These are phyloP conservation scores for Prionailurus bengalensis DNA, from an alignment of 2,113 vertebrate species.

Conservation along the genomic window DNA sequence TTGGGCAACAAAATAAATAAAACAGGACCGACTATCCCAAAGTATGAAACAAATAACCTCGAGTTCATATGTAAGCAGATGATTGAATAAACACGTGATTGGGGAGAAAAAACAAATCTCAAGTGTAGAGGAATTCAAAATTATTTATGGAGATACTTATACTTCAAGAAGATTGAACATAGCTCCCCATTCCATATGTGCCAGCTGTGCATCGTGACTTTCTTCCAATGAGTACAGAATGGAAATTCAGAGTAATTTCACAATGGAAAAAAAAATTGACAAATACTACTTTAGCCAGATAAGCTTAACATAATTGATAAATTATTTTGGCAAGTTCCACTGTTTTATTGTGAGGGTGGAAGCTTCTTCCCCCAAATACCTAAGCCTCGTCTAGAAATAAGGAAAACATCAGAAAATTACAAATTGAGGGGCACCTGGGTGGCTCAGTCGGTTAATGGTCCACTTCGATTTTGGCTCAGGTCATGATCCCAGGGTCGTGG, in stretches of 20 bases:
- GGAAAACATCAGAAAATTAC: neutral
- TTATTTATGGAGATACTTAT: neutral
- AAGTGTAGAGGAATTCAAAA: neutral
- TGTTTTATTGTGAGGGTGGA: neutral
- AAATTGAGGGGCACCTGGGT: neutral
- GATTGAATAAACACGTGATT: neutral
- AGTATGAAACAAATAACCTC: neutral
- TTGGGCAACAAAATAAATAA: neutral
- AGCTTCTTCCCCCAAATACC: neutral
- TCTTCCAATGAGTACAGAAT: neutral
- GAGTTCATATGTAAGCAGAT: neutral
- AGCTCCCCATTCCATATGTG: neutral
- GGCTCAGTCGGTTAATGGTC: too few species aligned
- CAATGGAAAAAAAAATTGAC: neutral
- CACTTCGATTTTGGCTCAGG: too few species aligned
- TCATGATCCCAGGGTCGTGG: too few species aligned
- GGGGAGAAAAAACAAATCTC: neutral
- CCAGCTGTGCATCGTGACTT: neutral
- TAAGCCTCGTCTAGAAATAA: neutral
- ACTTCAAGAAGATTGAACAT: neutral
- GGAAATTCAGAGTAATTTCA: neutral
- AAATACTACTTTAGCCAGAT: neutral
- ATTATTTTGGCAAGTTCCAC: neutral
- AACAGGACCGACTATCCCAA: neutral
- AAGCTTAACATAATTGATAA: neutral